Evolutionary conservation across 2,113 vertebrate species (phyloP), one percentile per base, ranked within the genome.

Genomic region (Channa argus): DNA sequence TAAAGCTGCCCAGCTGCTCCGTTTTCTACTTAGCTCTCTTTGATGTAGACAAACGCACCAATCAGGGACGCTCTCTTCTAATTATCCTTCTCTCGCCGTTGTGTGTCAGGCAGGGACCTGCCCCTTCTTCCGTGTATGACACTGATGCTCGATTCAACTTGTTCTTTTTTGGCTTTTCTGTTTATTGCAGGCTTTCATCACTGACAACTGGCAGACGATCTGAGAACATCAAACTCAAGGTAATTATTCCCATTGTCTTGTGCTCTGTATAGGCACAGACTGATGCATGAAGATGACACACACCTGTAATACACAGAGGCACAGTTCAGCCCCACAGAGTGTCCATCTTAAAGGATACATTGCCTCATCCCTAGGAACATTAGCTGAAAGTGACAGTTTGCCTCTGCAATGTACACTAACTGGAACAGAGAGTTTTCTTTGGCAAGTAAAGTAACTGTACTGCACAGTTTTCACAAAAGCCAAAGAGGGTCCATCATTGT

Each of bases 41-140:
- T 85, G 75, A 85, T 74, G 76, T 61, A 64, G 55, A 85, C 79
- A 80, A 77, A 77, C 55, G 66, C 61, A 77, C 79, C 79, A 88
- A 82, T 85, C 73, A 83, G 54, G 53, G 38, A 58, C 51, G 0
- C 9, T 24, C 38, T 49, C 46, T 41, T 58, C 47, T 77, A 71
- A 74, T 78, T 67, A 65, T 33, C 60, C 71, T 41, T 38, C 46
- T 1, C 55, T 62, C 63, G 46, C 53, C 36, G 10, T 10, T 56
- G 13, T 44, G 34, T 68, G 64, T 82, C 45, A 54, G 47, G 46
- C 64, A 13, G 45, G 4, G 69, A 77, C 50, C 66, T 74, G 41
- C 66, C 69, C 56, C 61, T 47, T 76, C 44, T 69, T 49, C 24
- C 3, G 0, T 14, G 36, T 44, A 61, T 68, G 53, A 52, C 49